Percentiles rank a stretch among this genome's conserved stretches.
Conservation (phyloP, 2,113 vertebrate species). For the Maccullochella peelii region DNA sequence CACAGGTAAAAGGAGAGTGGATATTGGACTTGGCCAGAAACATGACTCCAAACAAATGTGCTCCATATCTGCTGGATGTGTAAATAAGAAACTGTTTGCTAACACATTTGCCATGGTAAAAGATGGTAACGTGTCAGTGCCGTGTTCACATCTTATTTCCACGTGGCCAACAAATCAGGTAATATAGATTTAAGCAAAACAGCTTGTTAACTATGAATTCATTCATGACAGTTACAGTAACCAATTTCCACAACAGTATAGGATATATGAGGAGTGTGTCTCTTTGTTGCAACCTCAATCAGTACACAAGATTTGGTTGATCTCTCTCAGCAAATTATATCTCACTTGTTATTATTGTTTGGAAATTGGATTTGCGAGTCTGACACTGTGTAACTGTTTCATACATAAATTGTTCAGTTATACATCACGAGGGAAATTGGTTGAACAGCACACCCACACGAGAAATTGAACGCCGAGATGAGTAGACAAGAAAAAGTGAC, state of each 20-base stretch:
- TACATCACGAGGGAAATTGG: conserved; percentile 46
- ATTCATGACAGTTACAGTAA: no score
- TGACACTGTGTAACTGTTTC: conserved; percentile 49
- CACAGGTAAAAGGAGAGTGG: background rate
- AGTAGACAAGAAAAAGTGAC: conserved; percentile 61
- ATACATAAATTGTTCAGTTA: conserved; percentile 55
- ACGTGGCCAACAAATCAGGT: background rate
- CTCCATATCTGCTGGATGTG: background rate
- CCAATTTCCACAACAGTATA: background rate
- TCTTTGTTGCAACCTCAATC: background rate
- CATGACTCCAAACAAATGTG: background rate
- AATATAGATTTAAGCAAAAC: background rate
- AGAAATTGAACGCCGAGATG: conserved; percentile 51
- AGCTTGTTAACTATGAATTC: background rate
- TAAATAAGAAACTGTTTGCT: background rate
- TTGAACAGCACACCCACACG: conserved; percentile 23
- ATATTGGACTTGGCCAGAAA: background rate
- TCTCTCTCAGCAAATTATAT: conserved; percentile 32
- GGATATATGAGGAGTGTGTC: background rate
- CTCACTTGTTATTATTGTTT: conserved; percentile 40
- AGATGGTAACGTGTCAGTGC: background rate
- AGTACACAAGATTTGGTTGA: conserved; percentile 30
- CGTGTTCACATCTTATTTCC: background rate
- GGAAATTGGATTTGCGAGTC: conserved; percentile 51
- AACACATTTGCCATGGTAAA: background rate